Evolutionary conservation across 2,797 vertebrate species (phyloP).

Genomic region (Notolepis coatsorum): DNA sequence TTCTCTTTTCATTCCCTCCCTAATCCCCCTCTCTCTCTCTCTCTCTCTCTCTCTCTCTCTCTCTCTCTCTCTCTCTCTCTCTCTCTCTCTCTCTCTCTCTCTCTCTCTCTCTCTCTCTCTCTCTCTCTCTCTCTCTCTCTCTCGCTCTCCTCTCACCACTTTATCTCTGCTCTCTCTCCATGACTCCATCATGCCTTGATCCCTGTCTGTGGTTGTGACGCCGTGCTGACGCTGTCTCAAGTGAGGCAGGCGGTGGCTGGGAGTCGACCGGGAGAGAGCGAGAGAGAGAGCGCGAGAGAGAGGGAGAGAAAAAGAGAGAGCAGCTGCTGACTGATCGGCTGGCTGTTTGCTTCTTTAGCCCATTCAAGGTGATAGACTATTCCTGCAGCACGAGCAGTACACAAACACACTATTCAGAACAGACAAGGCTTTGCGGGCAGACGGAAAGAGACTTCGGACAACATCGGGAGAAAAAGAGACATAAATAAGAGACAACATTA

Average conservation of each 20-base stretch:
- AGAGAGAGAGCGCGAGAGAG: background rate
- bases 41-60: slow-evolving; percentile 2
- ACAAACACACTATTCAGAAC: no score
- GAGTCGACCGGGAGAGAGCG: background rate
- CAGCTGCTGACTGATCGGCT: no score
- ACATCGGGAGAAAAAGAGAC: background rate
- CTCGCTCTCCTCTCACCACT: background rate
- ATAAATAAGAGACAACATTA: background rate
- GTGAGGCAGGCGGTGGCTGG: no score
- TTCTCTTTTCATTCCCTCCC: slow-evolving; percentile 26
- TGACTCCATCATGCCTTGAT: background rate
- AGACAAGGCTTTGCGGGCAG: background rate
- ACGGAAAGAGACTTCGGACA: background rate
- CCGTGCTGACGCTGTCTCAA: background rate
- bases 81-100: background rate
- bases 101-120: background rate
- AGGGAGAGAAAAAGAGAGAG: slow-evolving; percentile 1
- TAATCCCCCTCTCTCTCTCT: slow-evolving; percentile 11
- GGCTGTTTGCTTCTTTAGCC: no score
- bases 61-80: background rate
- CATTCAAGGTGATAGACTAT: no score
- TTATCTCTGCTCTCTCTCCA: no score
- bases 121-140: background rate
- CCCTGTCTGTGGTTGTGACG: background rate
- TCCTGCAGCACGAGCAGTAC: no score